These are phyloP conservation scores for Ectropis grisescens DNA, from an alignment of 1,140 invertebrate species.

Conservation along the genomic window DNA sequence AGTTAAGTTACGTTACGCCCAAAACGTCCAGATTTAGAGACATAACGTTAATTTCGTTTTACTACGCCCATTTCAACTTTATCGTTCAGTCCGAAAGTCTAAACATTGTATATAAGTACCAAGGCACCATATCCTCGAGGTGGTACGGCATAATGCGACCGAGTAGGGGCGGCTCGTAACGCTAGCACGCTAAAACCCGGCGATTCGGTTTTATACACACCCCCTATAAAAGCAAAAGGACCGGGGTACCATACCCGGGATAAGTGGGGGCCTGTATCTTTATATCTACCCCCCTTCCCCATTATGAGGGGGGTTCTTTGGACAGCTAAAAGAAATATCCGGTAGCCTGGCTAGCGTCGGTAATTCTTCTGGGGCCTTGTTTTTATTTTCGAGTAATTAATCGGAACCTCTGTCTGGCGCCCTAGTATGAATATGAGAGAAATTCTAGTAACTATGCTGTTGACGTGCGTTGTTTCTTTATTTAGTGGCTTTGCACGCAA, in stretches of 20 bases:
- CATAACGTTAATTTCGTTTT: too few species aligned
- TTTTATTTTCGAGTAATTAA: too few species aligned
- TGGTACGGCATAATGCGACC: slow-evolving; percentile 58
- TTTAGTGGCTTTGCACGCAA: too few species aligned
- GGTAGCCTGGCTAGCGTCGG: slow-evolving; percentile 41
- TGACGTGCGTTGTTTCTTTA: too few species aligned
- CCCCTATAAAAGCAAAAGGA: slow-evolving; percentile 71
- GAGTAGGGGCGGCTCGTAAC: slow-evolving; percentile 59
- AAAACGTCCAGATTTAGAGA: too few species aligned
- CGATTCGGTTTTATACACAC: slow-evolving; percentile 68
- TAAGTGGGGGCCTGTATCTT: slow-evolving; percentile 69
- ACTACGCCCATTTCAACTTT: too few species aligned
- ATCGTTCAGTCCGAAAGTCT: slow-evolving; percentile 5
- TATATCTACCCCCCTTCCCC: slow-evolving; percentile 54
- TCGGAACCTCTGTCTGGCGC: too few species aligned
- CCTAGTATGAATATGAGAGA: too few species aligned
- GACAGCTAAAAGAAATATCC: slow-evolving; percentile 69
- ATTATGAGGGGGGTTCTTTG: slow-evolving; percentile 64
- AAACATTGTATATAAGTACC: slow-evolving; percentile 53
- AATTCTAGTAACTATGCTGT: too few species aligned
- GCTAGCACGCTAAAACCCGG: slow-evolving; percentile 35
- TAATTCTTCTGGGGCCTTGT: slow-evolving; percentile 66
- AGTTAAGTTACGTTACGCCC: too few species aligned
- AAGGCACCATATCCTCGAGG: slow-evolving; percentile 49
- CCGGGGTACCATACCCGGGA: slow-evolving; percentile 58